phyloP scores from a whole-genome alignment of 2,113 vertebrate genomes.

The Apteryx mantelli region DNA sequence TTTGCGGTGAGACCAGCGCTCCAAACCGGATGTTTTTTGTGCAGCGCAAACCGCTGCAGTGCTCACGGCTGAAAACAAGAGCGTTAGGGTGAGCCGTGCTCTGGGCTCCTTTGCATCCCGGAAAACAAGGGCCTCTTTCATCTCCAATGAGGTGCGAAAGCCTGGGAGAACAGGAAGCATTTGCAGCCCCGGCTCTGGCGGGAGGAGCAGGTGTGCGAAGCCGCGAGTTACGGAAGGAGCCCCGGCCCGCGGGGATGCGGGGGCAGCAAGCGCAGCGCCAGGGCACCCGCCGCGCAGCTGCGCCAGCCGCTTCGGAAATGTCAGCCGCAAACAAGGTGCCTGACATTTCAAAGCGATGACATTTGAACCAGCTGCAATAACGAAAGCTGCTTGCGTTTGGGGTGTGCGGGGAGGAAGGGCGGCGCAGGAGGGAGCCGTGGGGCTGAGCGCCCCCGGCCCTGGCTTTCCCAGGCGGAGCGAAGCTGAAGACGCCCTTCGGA shows the following conservation, averaged over 20 bases:
- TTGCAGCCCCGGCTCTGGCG: neutral
- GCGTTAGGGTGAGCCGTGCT: neutral
- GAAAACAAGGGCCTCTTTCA: neutral
- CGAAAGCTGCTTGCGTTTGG: neutral
- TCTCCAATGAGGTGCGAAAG: neutral
- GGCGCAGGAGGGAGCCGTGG: neutral
- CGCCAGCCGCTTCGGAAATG: neutral
- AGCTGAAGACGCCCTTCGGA: too few species aligned
- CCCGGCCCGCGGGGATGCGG: neutral
- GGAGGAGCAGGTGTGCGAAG: neutral
- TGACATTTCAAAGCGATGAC: neutral
- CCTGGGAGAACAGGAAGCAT: neutral
- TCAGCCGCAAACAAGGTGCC: neutral
- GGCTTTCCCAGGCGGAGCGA: too few species aligned
- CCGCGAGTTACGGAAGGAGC: neutral
- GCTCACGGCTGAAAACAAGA: neutral
- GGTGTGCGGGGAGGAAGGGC: neutral
- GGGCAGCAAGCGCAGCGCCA: neutral
- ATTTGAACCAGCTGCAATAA: neutral
- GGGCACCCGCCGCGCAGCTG: neutral
- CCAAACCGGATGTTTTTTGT: too few species aligned
- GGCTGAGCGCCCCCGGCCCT: neutral
- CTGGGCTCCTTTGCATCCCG: neutral
- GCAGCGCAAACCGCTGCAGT: too few species aligned
- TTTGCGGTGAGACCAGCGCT: too few species aligned